These are phyloP conservation scores for Limnothrissa miodon DNA, from an alignment of 2,113 vertebrate genomes.

Conservation along the genomic window DNA sequence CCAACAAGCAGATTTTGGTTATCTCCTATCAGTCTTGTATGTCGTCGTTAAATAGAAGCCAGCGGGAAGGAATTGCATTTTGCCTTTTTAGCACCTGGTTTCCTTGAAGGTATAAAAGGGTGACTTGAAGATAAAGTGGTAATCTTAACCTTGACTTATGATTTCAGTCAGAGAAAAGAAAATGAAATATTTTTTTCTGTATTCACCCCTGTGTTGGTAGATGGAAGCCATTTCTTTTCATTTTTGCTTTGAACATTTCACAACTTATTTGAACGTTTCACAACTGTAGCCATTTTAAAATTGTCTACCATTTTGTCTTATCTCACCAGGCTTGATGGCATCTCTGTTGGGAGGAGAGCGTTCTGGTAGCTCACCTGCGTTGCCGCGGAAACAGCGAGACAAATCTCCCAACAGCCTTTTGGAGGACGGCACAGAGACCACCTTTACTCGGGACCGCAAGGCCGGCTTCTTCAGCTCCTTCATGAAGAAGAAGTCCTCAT, in stretches of 20 bases:
- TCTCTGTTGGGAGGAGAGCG: conserved; percentile 62
- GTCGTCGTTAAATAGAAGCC: background rate
- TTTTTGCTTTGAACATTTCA: background rate
- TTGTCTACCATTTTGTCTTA: conserved; percentile 35
- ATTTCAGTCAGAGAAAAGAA: background rate
- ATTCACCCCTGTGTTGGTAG: background rate
- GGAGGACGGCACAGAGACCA: conserved; percentile 88
- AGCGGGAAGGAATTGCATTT: background rate
- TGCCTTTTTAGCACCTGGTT: background rate
- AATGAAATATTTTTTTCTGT: background rate
- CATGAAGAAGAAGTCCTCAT: conserved; percentile 88
- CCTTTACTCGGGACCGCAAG: conserved; percentile 94
- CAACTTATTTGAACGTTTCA: background rate
- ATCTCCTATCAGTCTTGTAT: background rate
- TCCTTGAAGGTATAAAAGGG: background rate
- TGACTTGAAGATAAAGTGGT: background rate
- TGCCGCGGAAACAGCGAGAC: conserved; percentile 94
- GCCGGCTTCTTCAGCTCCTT: conserved; percentile 98
- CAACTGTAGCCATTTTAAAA: conserved; percentile 27
- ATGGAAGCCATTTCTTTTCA: conserved; percentile 8
- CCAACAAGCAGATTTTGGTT: background rate
- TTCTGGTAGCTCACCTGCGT: conserved; percentile 83
- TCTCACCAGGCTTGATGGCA: conserved; percentile 77
- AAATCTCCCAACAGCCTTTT: conserved; percentile 90
- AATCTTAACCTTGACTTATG: background rate